phyloP scores from a whole-genome alignment of 2,113 vertebrate genomes.

The Dipodomys stephensi region DNA sequence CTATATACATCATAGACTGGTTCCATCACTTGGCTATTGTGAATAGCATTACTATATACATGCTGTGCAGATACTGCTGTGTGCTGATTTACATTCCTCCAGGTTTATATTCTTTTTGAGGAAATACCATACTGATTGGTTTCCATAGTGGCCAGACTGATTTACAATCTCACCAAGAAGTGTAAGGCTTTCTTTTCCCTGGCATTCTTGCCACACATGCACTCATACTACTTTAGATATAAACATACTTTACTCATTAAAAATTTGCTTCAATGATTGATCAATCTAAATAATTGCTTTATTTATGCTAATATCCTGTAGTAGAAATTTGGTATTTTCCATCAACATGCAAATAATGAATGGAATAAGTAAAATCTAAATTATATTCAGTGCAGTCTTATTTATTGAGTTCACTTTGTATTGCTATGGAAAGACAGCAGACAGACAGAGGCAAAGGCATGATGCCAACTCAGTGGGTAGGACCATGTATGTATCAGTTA shows the following conservation, averaged over 20 bases:
- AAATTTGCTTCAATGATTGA: conserved; percentile 20
- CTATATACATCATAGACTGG: too few relatives aligned
- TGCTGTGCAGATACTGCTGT: too few relatives aligned
- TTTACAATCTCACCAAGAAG: too few relatives aligned
- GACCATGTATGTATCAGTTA: neutral
- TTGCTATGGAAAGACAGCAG: neutral
- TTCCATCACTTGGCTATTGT: too few relatives aligned
- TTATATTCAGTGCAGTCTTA: neutral
- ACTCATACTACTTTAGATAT: conserved; percentile 37
- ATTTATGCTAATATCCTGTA: neutral
- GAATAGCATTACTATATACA: too few relatives aligned
- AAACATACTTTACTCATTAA: conserved; percentile 16
- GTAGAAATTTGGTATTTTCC: conserved; percentile 43
- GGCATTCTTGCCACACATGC: too few relatives aligned
- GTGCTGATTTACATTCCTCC: too few relatives aligned
- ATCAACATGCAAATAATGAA: neutral
- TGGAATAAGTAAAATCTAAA: neutral
- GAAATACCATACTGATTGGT: too few relatives aligned
- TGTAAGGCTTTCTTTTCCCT: too few relatives aligned
- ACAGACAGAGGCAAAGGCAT: neutral
- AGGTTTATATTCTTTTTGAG: too few relatives aligned
- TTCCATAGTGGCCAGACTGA: too few relatives aligned
- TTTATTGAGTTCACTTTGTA: neutral
- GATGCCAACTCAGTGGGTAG: neutral
- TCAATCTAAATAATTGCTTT: conserved; percentile 1